Evolutionary conservation across 2,113 vertebrate genomes (phyloP), one percentile per base, ranked within the genome.

Genomic region (Crotalus horridus): DNA sequence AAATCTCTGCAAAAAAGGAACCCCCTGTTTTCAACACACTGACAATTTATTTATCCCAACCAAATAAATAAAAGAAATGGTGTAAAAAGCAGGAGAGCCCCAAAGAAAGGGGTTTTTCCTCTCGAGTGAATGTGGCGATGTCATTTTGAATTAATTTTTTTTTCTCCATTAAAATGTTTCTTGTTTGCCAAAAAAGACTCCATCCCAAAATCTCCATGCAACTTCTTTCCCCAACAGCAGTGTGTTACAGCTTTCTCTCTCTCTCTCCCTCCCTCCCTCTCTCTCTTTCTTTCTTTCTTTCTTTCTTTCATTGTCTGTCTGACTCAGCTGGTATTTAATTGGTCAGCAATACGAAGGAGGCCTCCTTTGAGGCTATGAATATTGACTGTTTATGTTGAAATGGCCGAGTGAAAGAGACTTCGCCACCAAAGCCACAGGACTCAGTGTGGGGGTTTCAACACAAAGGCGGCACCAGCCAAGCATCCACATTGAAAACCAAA

Each of bases 321-420:
- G 97, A 96, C 97, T 98, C 98, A 99, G 98, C 98, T 99, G 98
- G 98, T 97, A 98, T 98, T 99, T 99, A 99, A 99, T 99, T 99
- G 98, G 98, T 98, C 98, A 98, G 98, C 98, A 98, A 98, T 98
- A 97, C 98, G 98, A 98, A 98, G 98, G 98, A 97, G 98, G 98
- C 98, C 97, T 98, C 98, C 98, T 98, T 98, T 98, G 97, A 98
- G 98, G 98, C 98, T 98, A 98, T 98, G 98, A 98, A 99, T 98
- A 98, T 98, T 98, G 98, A 99, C 98, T 99, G 98, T 98, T 98
- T 98, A 98, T 98, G 98, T 97, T 98, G 98, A 98, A 98, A 98
- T 98, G 98, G 98, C 98, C 98, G 97, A 96, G 97, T 98, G 98
- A 99, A 99, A 98, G 98, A 97, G 98, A 97, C 97, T 53, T 97